Percentiles rank a stretch among this genome's conserved stretches.
These are phyloP conservation scores for Hestina assimilis DNA, from an alignment of 1,140 invertebrate species.

Conservation along the genomic window DNA sequence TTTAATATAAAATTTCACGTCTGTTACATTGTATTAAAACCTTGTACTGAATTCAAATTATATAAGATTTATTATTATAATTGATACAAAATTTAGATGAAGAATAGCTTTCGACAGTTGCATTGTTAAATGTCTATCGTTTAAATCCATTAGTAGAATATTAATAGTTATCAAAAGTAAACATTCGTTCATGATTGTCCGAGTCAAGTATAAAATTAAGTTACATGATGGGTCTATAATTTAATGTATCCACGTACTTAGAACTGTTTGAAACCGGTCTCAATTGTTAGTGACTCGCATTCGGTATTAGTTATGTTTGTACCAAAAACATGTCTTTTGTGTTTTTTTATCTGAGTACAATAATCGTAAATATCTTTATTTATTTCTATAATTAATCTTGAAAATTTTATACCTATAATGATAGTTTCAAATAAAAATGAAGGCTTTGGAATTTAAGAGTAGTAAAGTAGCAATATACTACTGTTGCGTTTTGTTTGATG, in stretches of 20 bases:
- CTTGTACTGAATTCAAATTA: neutral
- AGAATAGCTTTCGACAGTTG: neutral
- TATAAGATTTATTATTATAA: neutral
- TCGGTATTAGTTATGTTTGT: conserved; percentile 9
- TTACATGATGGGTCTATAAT: conserved; percentile 44
- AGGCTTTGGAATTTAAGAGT: too few relatives aligned
- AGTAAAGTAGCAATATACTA: too few relatives aligned
- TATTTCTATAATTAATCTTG: too few relatives aligned
- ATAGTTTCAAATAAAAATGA: too few relatives aligned
- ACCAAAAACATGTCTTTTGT: conserved; percentile 18
- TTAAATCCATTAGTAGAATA: neutral
- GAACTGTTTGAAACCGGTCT: conserved; percentile 59
- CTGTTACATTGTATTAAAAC: neutral
- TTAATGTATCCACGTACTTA: conserved; percentile 50
- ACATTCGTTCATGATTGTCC: neutral
- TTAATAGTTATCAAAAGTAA: conserved; percentile 8
- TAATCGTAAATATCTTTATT: too few relatives aligned
- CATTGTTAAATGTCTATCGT: neutral
- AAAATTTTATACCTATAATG: too few relatives aligned
- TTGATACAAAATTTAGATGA: neutral
- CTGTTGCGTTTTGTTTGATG: too few relatives aligned
- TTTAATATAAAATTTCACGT: conserved; percentile 2
- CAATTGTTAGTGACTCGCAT: conserved; percentile 60
- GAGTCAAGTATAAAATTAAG: conserved; percentile 20
- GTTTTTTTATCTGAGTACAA: conserved; percentile 33